Conservation (phyloP, 2,888 invertebrate genomes). For the Panzeria rudis region DNA sequence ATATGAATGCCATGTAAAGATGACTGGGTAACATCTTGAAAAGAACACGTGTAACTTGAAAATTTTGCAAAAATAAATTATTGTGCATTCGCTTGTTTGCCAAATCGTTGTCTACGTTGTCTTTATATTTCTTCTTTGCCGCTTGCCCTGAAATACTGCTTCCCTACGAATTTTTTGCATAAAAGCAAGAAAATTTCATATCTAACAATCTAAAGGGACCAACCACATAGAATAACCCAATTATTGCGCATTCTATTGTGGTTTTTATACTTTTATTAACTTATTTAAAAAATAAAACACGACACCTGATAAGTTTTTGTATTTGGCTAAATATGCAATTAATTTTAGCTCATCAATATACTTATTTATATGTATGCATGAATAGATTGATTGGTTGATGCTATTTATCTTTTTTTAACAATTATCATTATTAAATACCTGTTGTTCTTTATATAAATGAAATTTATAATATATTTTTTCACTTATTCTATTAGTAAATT, state of each 20-base stretch:
- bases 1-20: conserved; percentile 50
- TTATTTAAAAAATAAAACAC: conserved; percentile 26
- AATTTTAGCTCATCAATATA: conserved; percentile 3
- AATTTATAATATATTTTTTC: conserved; percentile 48
- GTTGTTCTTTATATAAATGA: conserved; percentile 42
- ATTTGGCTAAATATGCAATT: conserved; percentile 5
- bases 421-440: conserved; percentile 66
- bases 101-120: conserved; percentile 64
- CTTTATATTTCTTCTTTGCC: conserved; percentile 46
- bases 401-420: background rate
- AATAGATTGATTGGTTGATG: background rate
- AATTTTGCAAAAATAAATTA: conserved; percentile 46
- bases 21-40: conserved; percentile 50
- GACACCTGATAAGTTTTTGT: conserved; percentile 4
- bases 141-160: conserved; percentile 53
- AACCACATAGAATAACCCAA: conserved; percentile 44
- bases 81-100: conserved; percentile 52
- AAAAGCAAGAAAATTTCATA: conserved; percentile 35
- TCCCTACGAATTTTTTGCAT: conserved; percentile 20
- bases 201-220: conserved; percentile 35
- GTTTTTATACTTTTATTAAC: conserved; percentile 36
- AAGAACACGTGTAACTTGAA: conserved; percentile 68
- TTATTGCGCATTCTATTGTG: conserved; percentile 59
- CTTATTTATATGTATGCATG: background rate
- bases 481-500: conserved; percentile 60